Evolutionary conservation across 2,113 vertebrate genomes (phyloP).

Genomic region (Eurystomus gularis): DNA sequence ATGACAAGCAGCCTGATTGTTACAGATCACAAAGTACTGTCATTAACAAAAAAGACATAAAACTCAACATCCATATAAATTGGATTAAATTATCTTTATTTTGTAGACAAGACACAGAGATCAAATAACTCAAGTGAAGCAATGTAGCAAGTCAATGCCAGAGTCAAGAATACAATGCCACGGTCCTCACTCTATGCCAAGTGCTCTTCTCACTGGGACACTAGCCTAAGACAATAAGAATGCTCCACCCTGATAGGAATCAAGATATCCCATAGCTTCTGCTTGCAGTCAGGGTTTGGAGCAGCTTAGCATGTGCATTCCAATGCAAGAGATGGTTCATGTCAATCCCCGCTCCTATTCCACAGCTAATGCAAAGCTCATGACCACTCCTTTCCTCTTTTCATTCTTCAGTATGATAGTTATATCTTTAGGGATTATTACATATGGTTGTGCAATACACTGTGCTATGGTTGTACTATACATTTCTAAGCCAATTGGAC

Average conservation of each 20-base stretch:
- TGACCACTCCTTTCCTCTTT: neutral
- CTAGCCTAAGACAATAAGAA: neutral
- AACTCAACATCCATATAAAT: neutral
- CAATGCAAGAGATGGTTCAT: neutral
- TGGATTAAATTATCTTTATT: neutral
- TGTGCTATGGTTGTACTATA: no score
- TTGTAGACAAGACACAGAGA: neutral
- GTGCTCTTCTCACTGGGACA: neutral
- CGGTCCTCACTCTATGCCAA: accelerated
- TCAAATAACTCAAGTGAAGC: neutral
- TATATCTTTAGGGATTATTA: neutral
- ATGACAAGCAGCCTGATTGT: neutral
- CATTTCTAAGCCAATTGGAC: no score
- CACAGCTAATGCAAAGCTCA: neutral
- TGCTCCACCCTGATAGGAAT: neutral
- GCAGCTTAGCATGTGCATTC: neutral
- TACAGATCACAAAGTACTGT: neutral
- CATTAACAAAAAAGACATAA: neutral
- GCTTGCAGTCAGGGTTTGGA: neutral
- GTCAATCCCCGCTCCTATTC: neutral
- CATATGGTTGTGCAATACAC: neutral
- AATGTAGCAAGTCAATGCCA: neutral
- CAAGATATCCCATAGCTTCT: neutral
- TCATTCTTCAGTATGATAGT: neutral
- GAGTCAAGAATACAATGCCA: neutral